These are phyloP conservation scores for Siniperca knerii DNA, from an alignment of 2,113 vertebrate species.

Conservation along the genomic window DNA sequence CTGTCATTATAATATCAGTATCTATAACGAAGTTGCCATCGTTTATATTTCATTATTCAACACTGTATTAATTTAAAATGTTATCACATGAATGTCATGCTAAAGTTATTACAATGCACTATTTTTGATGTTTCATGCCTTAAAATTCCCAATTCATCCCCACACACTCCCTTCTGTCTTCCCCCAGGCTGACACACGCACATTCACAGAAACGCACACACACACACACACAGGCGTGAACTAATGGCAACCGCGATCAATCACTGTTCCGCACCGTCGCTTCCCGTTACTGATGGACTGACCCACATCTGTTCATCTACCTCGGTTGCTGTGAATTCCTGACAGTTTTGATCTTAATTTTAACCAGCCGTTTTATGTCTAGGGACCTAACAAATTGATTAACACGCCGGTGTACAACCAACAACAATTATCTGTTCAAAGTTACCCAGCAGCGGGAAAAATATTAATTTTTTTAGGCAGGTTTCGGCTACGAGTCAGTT, in stretches of 20 bases:
- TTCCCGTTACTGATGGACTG: slow-evolving; percentile 72
- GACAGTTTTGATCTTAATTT: slow-evolving; percentile 19
- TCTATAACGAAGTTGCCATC: neutral
- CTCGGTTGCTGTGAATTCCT: slow-evolving; percentile 30
- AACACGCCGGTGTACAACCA: slow-evolving; percentile 1
- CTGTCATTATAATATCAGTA: neutral
- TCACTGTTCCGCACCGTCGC: slow-evolving; percentile 79
- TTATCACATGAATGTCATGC: slow-evolving; percentile 7
- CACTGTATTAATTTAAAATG: neutral
- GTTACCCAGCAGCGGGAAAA: neutral
- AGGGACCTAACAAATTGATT: neutral
- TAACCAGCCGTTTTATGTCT: neutral
- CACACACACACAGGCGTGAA: slow-evolving; percentile 47
- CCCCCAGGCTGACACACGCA: slow-evolving; percentile 21
- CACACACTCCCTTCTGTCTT: slow-evolving; percentile 29
- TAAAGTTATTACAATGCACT: neutral
- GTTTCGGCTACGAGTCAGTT: neutral
- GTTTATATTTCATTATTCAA: neutral
- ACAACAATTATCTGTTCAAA: slow-evolving; percentile 24
- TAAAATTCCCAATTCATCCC: slow-evolving; percentile 3
- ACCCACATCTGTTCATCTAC: slow-evolving; percentile 77
- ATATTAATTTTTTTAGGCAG: neutral
- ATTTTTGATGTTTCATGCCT: neutral
- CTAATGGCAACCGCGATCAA: slow-evolving; percentile 76
- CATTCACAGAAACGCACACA: slow-evolving; percentile 13